Base-by-base conservation (phyloP, 2,888 invertebrate genomes). In the Taenaris catops region DNA sequence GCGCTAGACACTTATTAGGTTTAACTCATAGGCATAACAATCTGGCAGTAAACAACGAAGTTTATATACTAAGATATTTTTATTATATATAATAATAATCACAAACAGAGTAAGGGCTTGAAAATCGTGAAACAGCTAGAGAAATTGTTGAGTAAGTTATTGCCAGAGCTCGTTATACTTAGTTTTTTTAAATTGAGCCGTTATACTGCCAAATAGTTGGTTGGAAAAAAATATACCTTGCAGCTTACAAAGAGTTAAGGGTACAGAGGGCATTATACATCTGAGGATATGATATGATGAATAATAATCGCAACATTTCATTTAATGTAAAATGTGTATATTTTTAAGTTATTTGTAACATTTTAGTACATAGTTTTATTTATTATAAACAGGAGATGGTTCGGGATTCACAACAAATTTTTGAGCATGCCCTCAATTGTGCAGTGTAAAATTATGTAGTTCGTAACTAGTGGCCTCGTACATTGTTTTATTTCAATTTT, bases 381-480 rank as follows among this genome's bases (percentile, higher is more conserved):
- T n/a, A 26, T 64, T 57, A 54, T 62, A 63, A 58, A 61, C 61
- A 70, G 58, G 62, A 55, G 57, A 40, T 31, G 52, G 57, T 46
- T 58, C 60, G 63, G 61, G 63, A 58, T 58, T 63, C 63, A 63
- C 58, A 63, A 71, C 58, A 54, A 63, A 60, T 66, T 72, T 66
- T 72, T 72, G 75, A 76, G 74, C 84, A 81, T 83, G 83, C 81
- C 74, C 66, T 69, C 51, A 45, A 57, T 66, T 73, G 76, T 79
- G 73, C 63, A 72, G 71, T 72, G 73, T 72, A 53, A 52, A 52
- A 53, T 53, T 41, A 32, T 42, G 46, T 49, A 46, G 47, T 47
- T 39, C 38, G 33, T 45, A 48, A 39, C 28, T 20, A 29, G 20
- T 40, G 31, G 40, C 37, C 37, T 40, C 44, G 20, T 37, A 23